phyloP scores from a whole-genome alignment of 2,113 vertebrate species.

The Tachycineta bicolor region DNA sequence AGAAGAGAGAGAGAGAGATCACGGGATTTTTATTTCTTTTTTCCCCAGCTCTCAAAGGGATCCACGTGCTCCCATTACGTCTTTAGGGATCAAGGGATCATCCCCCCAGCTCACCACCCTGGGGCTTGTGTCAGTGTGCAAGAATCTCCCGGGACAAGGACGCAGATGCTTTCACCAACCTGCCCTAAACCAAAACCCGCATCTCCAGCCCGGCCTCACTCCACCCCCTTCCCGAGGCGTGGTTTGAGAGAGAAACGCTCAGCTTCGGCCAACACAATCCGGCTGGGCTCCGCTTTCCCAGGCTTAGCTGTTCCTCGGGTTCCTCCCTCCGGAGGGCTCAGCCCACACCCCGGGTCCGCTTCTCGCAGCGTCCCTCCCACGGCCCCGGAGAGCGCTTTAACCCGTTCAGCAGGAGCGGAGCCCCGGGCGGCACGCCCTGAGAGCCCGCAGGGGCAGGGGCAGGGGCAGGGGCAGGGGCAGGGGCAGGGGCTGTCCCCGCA shows the following conservation, averaged over 20 bases:
- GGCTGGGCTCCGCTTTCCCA: slow-evolving; percentile 57
- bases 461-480: too few relatives aligned
- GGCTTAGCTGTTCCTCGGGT: slow-evolving; percentile 61
- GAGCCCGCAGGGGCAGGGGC: too few relatives aligned
- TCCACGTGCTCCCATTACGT: not conserved
- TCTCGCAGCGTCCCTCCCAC: slow-evolving; percentile 28
- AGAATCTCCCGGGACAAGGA: rapidly evolving
- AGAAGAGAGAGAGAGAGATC: too few relatives aligned
- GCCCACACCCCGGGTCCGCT: slow-evolving; percentile 51
- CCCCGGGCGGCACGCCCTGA: too few relatives aligned
- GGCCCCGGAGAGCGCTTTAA: too few relatives aligned
- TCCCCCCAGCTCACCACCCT: not conserved
- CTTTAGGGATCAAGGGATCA: not conserved
- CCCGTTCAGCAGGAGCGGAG: not conserved
- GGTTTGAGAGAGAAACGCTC: slow-evolving; percentile 21
- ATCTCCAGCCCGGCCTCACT: not conserved
- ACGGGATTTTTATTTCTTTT: not conserved
- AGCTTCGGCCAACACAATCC: slow-evolving; percentile 1
- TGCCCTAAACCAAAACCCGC: not conserved
- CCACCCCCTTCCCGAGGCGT: slow-evolving; percentile 27
- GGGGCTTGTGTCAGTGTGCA: rapidly evolving
- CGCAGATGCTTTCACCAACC: not conserved
- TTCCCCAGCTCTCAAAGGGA: not conserved
- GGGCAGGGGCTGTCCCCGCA: not conserved
- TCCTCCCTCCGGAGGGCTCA: slow-evolving; percentile 59